Evolutionary conservation across 2,888 invertebrate species (phyloP), one percentile per base, ranked within the genome.

Genomic region (Eupsilia transversa): DNA sequence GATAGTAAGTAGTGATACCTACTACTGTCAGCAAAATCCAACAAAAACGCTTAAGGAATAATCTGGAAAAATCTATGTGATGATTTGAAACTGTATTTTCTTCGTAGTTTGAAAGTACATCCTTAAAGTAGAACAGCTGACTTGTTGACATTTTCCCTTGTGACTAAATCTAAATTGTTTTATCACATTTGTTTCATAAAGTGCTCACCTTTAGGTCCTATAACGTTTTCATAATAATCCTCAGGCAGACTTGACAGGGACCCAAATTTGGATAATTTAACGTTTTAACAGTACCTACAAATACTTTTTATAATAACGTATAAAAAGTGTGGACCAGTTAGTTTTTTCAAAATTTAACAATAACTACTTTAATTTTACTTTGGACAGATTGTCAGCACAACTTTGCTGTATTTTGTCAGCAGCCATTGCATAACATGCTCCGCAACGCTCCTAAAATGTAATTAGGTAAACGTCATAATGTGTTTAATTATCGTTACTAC

Each of bases 121-220:
- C 17, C 43, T 17, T 43, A 43, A 43, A 14, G 43, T 43, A 43
- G 14, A 14, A 43, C 43, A 17, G 43, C 43, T 64, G n/a, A n/a
- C 54, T 60, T 33, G 46, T 33, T 43, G 49, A 33, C 41, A 52
- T 66, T 60, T 64, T 46, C 67, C 56, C 56, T 59, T 41, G 54
- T 61, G 57, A 49, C 12, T 59, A 71, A 70, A 75, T 80, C 66
- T 67, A 70, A 80, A 75, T n/a, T n/a, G n/a, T n/a, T n/a, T n/a
- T n/a, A n/a, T 49, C 64, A 75, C 56, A 49, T 80, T 80, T 80
- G 35, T 71, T 75, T 63, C 64, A 64, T 46, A 67, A 78, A 78
- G 66, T 67, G n/a, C 33, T 66, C 14, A 73, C 72, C 17, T 60
- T 72, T 59, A 57, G 30, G 17, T 56, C 38, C 35, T 35, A 9